Conservation (phyloP, 2,113 vertebrate genomes). For the Hyla sarda region DNA sequence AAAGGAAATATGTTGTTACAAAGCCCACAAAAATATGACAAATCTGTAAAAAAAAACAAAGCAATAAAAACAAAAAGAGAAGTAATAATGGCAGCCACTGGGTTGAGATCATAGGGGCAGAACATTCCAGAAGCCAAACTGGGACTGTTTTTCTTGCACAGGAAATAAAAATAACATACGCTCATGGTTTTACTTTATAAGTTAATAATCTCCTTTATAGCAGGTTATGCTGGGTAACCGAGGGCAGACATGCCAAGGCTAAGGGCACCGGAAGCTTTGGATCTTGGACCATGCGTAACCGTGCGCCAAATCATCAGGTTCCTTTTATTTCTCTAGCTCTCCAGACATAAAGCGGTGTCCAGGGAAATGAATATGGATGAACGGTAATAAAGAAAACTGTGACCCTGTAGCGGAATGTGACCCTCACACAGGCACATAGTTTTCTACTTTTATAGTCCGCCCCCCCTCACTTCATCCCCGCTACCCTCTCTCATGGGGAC, state of each 20-base stretch:
- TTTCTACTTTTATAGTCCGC: no score
- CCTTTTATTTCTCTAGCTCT: no score
- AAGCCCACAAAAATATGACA: background rate
- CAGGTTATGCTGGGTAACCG: background rate
- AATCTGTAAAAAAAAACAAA: constrained; percentile 1
- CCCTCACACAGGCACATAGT: no score
- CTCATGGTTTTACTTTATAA: background rate
- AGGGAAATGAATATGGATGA: no score
- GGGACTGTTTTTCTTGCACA: background rate
- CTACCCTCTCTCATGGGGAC: no score
- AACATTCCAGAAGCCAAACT: background rate
- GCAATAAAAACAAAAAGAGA: background rate
- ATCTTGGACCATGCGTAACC: no score
- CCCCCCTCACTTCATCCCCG: no score
- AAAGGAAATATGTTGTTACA: background rate
- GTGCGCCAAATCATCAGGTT: no score
- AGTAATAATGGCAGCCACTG: background rate
- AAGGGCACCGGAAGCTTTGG: no score
- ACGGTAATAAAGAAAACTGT: no score
- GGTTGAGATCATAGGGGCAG: background rate
- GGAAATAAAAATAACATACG: background rate
- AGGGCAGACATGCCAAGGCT: background rate
- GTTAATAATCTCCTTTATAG: background rate
- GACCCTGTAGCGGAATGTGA: no score
- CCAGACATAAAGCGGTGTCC: no score